phyloP scores from a whole-genome alignment of 1,140 invertebrate species.

The Macrobrachium rosenbergii region DNA sequence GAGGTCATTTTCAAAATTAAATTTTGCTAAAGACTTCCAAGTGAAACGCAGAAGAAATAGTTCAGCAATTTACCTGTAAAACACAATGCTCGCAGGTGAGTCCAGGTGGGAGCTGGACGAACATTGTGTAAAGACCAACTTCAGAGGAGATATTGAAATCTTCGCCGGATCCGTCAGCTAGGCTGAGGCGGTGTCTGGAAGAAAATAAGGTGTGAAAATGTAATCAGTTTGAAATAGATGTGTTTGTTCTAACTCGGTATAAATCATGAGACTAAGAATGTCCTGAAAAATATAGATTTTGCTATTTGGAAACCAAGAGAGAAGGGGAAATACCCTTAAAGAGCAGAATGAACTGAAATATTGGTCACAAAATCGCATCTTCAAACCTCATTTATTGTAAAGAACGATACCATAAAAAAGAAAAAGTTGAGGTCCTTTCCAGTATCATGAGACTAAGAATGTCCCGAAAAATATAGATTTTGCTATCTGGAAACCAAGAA shows the following conservation, averaged over 20 bases:
- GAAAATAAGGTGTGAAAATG: neutral
- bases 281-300: no score
- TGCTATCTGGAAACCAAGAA: no score
- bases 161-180: neutral
- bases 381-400: no score
- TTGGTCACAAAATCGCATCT: no score
- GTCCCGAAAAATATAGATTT: no score
- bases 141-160: constrained; percentile 15
- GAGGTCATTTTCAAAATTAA: constrained; percentile 10
- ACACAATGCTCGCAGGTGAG: constrained; percentile 54
- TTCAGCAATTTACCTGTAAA: constrained; percentile 32
- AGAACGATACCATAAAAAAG: neutral
- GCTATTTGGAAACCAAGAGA: no score
- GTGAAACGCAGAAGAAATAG: neutral
- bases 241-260: neutral
- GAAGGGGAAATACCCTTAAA: no score
- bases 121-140: constrained; percentile 29
- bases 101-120: constrained; percentile 33
- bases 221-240: neutral
- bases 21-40: neutral
- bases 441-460: no score
- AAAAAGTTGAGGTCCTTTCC: neutral
- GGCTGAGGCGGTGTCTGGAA: neutral
- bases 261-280: no score
- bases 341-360: no score